A percentile compares a stretch with the other conserved stretches of the same genome.
phyloP scores from a whole-genome alignment of 1,140 invertebrate genomes.

The Anagrus nilaparvatae region DNA sequence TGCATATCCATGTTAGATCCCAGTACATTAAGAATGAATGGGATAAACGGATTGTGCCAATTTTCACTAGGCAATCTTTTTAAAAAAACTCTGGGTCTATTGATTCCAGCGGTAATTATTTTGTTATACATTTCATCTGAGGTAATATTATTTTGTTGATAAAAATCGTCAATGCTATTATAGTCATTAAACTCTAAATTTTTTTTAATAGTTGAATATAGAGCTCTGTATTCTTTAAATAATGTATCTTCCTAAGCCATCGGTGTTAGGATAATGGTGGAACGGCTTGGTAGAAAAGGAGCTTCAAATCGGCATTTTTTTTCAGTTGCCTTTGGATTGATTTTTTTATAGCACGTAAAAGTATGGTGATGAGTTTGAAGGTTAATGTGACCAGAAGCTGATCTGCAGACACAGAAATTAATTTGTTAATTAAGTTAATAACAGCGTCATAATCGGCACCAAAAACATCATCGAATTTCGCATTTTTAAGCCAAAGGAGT shows the following conservation, averaged over 20 bases:
- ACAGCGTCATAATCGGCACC: conserved; percentile 5
- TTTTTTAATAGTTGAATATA: too few relatives aligned
- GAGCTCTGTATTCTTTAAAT: too few relatives aligned
- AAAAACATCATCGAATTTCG: conserved; percentile 23
- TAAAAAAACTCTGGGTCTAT: conserved; percentile 18
- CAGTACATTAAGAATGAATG: conserved; percentile 4
- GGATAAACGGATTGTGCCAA: conserved; percentile 24
- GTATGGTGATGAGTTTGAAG: conserved; percentile 19
- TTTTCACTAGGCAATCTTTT: conserved; percentile 21
- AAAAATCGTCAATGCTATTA: too few relatives aligned
- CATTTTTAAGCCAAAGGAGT: conserved; percentile 28
- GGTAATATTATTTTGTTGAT: too few relatives aligned
- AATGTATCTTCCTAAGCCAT: too few relatives aligned
- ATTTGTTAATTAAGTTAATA: conserved; percentile 11
- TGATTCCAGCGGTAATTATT: conserved; percentile 19
- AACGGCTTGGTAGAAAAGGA: too few relatives aligned
- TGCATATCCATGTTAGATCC: conserved; percentile 28
- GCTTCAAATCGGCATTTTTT: too few relatives aligned
- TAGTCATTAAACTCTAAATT: too few relatives aligned
- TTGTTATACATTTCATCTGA: conserved; percentile 7
- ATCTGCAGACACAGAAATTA: conserved; percentile 17
- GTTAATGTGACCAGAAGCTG: conserved; percentile 22
- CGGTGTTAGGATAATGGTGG: too few relatives aligned
- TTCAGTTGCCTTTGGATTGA: conserved; percentile 1
- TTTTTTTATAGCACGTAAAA: conserved; percentile 23